Evolutionary conservation across 2,113 vertebrate genomes (phyloP).

Genomic region (Excalfactoria chinensis): DNA sequence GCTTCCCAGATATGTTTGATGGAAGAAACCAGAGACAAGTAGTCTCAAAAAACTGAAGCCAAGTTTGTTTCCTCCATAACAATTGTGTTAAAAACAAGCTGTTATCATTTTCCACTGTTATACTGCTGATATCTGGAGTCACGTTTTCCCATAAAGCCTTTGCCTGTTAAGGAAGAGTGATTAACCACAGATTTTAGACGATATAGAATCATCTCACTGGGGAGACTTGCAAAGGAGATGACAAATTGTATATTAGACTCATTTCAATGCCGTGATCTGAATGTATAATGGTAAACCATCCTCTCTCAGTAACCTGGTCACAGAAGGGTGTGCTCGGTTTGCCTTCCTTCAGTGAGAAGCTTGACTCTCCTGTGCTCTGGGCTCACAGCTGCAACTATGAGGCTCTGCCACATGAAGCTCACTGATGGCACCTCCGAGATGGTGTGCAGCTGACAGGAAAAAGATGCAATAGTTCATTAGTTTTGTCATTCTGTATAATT

Average conservation of each 20-base stretch:
- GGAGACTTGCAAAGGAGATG: neutral
- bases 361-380: neutral
- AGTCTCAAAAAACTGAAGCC: conserved; percentile 18
- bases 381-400: neutral
- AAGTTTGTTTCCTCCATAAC: conserved; percentile 27
- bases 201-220: neutral
- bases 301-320: neutral
- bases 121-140: neutral
- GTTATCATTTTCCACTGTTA: conserved; percentile 31
- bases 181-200: neutral
- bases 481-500: conserved; percentile 60
- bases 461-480: conserved; percentile 57
- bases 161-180: neutral
- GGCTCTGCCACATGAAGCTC: neutral
- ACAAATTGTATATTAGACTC: neutral
- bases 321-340: neutral
- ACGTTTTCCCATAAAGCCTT: conserved; percentile 17
- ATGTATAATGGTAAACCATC: neutral
- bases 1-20: conserved; percentile 13
- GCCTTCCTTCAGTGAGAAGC: neutral
- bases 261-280: neutral
- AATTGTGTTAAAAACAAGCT: conserved; percentile 41
- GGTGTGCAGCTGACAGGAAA: conserved; percentile 64
- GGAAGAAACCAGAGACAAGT: conserved; percentile 44
- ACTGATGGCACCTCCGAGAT: conserved; percentile 27